A percentile compares a stretch with the other conserved stretches of the same genome.
These are phyloP conservation scores for Opisthograptis luteolata DNA, from an alignment of 2,888 invertebrate genomes.

Conservation along the genomic window DNA sequence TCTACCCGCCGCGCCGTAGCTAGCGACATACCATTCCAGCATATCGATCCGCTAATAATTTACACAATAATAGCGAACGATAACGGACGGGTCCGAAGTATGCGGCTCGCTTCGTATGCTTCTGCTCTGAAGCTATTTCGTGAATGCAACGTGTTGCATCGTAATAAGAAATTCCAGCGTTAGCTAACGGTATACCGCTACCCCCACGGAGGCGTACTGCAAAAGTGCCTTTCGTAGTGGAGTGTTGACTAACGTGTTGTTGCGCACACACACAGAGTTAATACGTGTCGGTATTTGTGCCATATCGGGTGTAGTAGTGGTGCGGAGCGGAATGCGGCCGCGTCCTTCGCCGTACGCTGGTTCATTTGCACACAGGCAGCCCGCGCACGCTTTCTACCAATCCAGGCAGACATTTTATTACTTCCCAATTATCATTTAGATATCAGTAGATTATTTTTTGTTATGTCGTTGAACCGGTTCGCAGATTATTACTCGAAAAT, in stretches of 20 bases:
- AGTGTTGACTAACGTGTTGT: slow-evolving; percentile 58
- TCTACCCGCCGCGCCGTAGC: slow-evolving; percentile 20
- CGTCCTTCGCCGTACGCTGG: slow-evolving; percentile 80
- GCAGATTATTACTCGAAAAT: slow-evolving; percentile 40
- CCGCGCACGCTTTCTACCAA: slow-evolving; percentile 62
- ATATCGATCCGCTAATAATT: slow-evolving; percentile 34
- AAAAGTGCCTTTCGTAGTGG: slow-evolving; percentile 67
- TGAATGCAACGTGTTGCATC: slow-evolving; percentile 64
- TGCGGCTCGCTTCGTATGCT: slow-evolving; percentile 38
- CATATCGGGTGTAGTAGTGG: slow-evolving; percentile 71
- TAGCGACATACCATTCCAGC: slow-evolving; percentile 29
- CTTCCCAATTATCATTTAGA: slow-evolving; percentile 71
- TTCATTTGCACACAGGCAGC: slow-evolving; percentile 79
- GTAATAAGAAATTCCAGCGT: slow-evolving; percentile 68
- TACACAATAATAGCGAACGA: slow-evolving; percentile 38
- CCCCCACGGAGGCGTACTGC: slow-evolving; percentile 53
- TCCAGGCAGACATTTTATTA: slow-evolving; percentile 64
- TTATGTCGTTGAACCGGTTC: slow-evolving; percentile 34
- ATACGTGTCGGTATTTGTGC: slow-evolving; percentile 74
- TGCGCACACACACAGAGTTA: slow-evolving; percentile 53
- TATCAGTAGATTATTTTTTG: slow-evolving; percentile 48
- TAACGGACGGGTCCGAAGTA: slow-evolving; percentile 46
- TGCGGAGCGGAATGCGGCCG: slow-evolving; percentile 79
- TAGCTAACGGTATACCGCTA: slow-evolving; percentile 58
- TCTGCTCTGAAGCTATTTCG: slow-evolving; percentile 54